Evolutionary conservation across 2,797 vertebrate genomes (phyloP).

Genomic region (Moxostoma hubbsi): DNA sequence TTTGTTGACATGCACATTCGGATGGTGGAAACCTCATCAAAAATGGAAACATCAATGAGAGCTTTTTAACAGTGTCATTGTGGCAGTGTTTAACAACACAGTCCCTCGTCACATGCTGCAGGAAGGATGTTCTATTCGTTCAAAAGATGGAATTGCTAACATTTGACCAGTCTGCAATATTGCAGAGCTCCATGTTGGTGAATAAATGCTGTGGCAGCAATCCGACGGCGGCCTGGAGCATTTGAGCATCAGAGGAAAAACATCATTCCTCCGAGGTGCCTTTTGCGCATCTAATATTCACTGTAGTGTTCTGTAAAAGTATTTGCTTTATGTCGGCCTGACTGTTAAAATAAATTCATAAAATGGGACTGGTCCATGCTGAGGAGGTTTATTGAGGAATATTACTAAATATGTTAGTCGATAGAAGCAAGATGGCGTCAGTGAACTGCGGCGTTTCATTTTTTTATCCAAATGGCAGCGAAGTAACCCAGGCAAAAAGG

Average conservation of each 20-base stretch:
- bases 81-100: background rate
- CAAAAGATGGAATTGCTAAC: background rate
- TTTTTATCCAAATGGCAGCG: slow-evolving; percentile 15
- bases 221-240: background rate
- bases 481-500: slow-evolving; percentile 11
- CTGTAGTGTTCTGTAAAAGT: background rate
- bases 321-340: background rate
- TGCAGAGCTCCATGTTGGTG: slow-evolving; percentile 1
- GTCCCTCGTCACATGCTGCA: background rate
- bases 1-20: background rate
- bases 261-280: background rate
- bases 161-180: background rate
- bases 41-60: slow-evolving; percentile 22
- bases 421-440: slow-evolving; percentile 64
- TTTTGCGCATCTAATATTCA: slow-evolving; percentile 13
- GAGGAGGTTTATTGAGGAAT: slow-evolving; percentile 9
- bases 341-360: background rate
- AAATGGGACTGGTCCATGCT: background rate
- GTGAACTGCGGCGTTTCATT: slow-evolving; percentile 55
- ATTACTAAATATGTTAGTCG: slow-evolving; percentile 51
- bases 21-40: background rate
- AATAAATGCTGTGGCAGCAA: slow-evolving; percentile 29
- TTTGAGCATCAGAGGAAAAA: background rate
- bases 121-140: background rate
- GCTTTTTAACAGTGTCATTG: background rate